Conservation (phyloP, 2,888 invertebrate genomes). For the Entomobrya proxima region DNA sequence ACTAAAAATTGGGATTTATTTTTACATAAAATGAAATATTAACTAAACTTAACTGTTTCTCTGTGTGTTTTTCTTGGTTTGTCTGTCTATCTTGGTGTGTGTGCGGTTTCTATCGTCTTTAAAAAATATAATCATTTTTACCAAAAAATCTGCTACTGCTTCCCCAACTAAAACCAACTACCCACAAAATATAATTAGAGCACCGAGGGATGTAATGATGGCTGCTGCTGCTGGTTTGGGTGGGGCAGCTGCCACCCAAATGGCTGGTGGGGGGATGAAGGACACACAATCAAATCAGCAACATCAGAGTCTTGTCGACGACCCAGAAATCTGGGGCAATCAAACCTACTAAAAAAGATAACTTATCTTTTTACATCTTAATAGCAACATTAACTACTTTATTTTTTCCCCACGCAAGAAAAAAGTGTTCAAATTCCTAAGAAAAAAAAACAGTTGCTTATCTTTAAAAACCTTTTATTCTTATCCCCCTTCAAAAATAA, state of each 20-base stretch:
- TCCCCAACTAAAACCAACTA: not conserved
- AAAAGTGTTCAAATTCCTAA: no score
- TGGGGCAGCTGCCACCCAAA: conserved; percentile 61
- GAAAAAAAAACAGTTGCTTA: no score
- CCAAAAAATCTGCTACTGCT: not conserved
- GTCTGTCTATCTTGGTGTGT: not conserved
- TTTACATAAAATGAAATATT: no score
- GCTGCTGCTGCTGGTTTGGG: conserved; percentile 72
- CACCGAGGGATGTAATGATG: conserved; percentile 75
- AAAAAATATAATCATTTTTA: not conserved
- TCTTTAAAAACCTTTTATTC: no score
- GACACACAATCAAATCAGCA: conserved; percentile 72
- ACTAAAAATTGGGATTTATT: no score
- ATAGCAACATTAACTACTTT: not conserved
- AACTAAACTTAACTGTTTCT: not conserved
- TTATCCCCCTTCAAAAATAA: no score
- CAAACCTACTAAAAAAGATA: conserved; percentile 72
- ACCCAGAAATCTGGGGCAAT: conserved; percentile 75
- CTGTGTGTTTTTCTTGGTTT: not conserved
- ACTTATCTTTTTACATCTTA: not conserved
- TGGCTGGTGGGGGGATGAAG: conserved; percentile 44
- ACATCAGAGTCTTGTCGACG: conserved; percentile 75
- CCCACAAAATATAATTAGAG: conserved; percentile 67
- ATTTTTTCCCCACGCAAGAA: not conserved
- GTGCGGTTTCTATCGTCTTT: not conserved